Evolutionary conservation across 2,797 vertebrate species (phyloP).

Genomic region (Gobionotothen gibberifrons): DNA sequence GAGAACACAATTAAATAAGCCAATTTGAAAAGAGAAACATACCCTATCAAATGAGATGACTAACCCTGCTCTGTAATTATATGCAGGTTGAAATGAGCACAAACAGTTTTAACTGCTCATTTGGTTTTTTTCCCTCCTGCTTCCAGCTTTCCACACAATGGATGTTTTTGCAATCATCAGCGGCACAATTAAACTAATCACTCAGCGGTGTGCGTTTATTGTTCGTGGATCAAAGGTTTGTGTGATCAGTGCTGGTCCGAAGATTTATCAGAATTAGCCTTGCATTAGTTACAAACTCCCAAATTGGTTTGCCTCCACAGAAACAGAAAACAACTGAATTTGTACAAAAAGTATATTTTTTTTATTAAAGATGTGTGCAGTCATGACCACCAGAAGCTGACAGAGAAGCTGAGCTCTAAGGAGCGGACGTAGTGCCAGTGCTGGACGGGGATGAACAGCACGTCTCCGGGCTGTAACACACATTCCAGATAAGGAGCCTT

Average conservation of each 20-base stretch:
- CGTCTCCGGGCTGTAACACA: constrained; percentile 89
- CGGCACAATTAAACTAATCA: constrained; percentile 64
- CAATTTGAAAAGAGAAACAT: constrained; percentile 66
- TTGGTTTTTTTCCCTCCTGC: constrained; percentile 34
- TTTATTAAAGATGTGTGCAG: constrained; percentile 10
- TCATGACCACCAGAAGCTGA: constrained; percentile 99
- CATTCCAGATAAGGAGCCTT: constrained; percentile 88
- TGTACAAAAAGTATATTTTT: constrained; percentile 1
- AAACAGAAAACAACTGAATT: constrained; percentile 14
- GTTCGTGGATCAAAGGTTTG: constrained; percentile 63
- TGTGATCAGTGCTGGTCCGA: constrained; percentile 42
- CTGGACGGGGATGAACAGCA: constrained; percentile 92
- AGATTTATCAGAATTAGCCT: constrained; percentile 58
- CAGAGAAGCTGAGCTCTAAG: constrained; percentile 94
- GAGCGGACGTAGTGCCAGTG: constrained; percentile 96
- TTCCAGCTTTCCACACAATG: constrained; percentile 56
- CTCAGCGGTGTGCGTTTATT: constrained; percentile 49
- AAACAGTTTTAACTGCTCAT: constrained; percentile 57
- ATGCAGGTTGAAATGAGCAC: constrained; percentile 59
- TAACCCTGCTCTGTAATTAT: constrained; percentile 62
- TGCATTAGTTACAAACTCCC: constrained; percentile 39
- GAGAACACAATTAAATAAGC: constrained; percentile 72
- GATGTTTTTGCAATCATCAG: constrained; percentile 53
- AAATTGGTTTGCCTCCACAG: constrained; percentile 27
- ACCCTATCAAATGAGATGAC: constrained; percentile 66